A percentile compares a stretch with the other conserved stretches of the same genome.
These are phyloP conservation scores for Silurus aristotelis DNA, from an alignment of 2,797 vertebrate genomes.

Conservation along the genomic window DNA sequence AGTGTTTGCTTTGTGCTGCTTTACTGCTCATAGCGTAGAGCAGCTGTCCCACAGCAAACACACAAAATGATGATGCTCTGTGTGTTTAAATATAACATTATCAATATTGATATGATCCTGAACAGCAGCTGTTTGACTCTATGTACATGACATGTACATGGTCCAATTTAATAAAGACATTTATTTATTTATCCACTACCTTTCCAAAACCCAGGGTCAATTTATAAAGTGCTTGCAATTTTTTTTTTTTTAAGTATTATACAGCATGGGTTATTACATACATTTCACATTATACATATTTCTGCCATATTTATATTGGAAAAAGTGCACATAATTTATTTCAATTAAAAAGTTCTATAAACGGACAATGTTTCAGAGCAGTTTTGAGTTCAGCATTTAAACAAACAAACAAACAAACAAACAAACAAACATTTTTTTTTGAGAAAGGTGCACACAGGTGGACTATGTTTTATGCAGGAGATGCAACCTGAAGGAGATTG, in stretches of 20 bases:
- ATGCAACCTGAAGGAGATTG: too few species aligned
- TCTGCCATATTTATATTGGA: too few species aligned
- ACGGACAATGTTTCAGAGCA: neutral
- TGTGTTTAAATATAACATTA: neutral
- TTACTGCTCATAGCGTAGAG: constrained; percentile 6
- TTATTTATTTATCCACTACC: too few species aligned
- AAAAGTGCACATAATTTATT: too few species aligned
- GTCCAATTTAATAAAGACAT: too few species aligned
- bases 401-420: neutral
- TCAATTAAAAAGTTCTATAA: neutral
- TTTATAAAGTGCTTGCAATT: too few species aligned
- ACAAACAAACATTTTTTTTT: too few species aligned
- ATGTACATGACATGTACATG: too few species aligned
- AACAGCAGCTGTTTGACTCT: neutral
- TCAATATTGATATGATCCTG: constrained; percentile 3
- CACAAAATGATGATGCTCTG: neutral
- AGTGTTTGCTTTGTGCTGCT: constrained; percentile 14
- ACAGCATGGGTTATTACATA: neutral
- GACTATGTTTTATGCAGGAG: too few species aligned
- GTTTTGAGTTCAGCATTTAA: neutral
- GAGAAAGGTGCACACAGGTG: too few species aligned
- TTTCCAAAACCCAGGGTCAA: too few species aligned
- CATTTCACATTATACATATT: neutral
- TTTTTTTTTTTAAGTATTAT: too few species aligned
- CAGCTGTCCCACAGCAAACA: constrained; percentile 40